Base-by-base conservation (phyloP, 92 coral and sea anemone species). In the Porites evermanni region DNA sequence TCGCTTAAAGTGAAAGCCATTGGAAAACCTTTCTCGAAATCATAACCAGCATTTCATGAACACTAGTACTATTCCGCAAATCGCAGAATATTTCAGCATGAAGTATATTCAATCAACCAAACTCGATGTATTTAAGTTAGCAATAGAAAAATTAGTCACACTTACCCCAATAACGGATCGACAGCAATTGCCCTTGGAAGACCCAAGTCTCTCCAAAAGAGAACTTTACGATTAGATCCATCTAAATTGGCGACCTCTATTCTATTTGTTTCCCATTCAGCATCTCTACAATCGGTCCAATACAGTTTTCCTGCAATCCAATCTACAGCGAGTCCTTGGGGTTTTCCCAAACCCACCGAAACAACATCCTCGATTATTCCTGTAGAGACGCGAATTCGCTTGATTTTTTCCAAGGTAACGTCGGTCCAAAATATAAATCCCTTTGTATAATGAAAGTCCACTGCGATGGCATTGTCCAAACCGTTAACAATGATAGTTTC, bases 311-410 rank as follows among this genome's bases (percentile, higher is more conserved):
- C 84, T 51, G 94, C 89, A 47, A 92, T 67, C 98, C 98, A 96
- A 76, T 96, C 98, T 74, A 96, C 98, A 10, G 98, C 98, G 26
- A 96, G 81, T 51, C 98, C 98, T 88, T 96, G 98, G 59, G 98
- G 98, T 8, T 95, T 90, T 12, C 73, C 88, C 90, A 96, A 79
- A 23, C 94, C 96, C 47, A 91, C 86, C 2, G 92, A 91, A 21
- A 95, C 88, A 20, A 96, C 93, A 89, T 73, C 89, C 74, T 89
- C 87, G 47, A 87, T 85, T 70, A 72, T 87, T 79, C 86, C 71
- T 61, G 80, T 54, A 21, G 88, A 83, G 10, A 93, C 24, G 71
- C 91, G 87, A 74, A 93, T 86, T 52, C 99, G 92, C 77, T 90
- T 91, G 69, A 97, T 97, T 91, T 93, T 95, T 81, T 90, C 97